Percentiles rank a stretch among this genome's conserved stretches.
phyloP scores from a whole-genome alignment of 2,797 vertebrate species.

The Pseudotriccus pelzelni region DNA sequence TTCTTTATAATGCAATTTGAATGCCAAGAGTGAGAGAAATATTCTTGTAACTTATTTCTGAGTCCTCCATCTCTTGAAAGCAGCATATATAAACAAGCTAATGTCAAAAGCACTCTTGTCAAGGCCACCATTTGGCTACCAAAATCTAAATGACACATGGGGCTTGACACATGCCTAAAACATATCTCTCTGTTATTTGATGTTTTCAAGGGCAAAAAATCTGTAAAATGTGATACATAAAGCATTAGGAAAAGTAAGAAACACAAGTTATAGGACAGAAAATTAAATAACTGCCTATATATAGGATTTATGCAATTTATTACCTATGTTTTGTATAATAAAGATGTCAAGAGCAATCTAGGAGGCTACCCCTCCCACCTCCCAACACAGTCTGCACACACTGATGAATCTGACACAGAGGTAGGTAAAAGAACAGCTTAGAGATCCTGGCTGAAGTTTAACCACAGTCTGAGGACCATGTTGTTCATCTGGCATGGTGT shows the following conservation, averaged over 20 bases:
- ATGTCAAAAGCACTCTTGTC: background rate
- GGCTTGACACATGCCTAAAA: background rate
- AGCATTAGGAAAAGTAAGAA: background rate
- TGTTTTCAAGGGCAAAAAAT: background rate
- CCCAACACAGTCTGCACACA: rapidly evolving
- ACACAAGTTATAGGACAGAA: background rate
- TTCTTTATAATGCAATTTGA: background rate
- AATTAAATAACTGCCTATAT: background rate
- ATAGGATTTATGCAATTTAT: background rate
- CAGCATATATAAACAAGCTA: background rate
- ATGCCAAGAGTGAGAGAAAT: background rate
- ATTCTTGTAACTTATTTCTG: background rate
- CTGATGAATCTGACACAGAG: background rate
- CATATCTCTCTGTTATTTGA: background rate
- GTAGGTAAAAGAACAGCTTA: background rate
- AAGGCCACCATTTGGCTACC: background rate
- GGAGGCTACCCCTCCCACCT: background rate
- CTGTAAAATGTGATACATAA: background rate
- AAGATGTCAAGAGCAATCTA: background rate
- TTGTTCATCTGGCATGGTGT: background rate
- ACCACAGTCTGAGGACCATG: background rate
- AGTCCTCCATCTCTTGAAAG: background rate
- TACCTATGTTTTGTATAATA: background rate
- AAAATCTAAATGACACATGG: background rate
- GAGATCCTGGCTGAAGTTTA: background rate